Evolutionary conservation across 2,113 vertebrate species (phyloP), one percentile per base, ranked within the genome.

Genomic region (Barbus barbus): DNA sequence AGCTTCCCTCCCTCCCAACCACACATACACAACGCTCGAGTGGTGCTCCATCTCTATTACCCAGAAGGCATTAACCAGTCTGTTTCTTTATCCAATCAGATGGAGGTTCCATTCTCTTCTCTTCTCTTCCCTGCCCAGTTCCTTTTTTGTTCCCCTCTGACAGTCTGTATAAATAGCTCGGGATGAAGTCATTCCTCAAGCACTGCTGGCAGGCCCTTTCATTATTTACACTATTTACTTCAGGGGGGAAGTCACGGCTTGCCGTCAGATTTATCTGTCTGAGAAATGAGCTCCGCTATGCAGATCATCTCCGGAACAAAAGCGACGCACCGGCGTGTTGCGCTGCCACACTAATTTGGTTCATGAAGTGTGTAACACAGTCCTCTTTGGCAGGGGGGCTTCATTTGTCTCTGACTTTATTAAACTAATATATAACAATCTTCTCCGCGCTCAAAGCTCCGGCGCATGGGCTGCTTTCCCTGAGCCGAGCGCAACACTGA

Each of bases 291-390:
- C 87, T 92, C 20, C 16, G 94, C 94, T 94, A 93, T 91, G 94
- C 83, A 61, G 93, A 96, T 96, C 96, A 95, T 96, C 95, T 95
- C 94, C 91, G 74, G 90, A 94, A 97, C 96, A 97, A 96, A 92
- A 96, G 95, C 94, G 93, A 92, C 93, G 93, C 92, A 91, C 92
- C 92, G 92, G 94, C 91, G 93, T 94, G 93, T 87, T 85, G 83
- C 80, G n/a, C 69, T 69, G 58, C 58, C 36, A 61, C 84, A 71
- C 95, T 97, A 96, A 98, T 97, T 96, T 95, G 94, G 94, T 95
- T 96, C 95, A 95, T 95, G 95, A 97, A 96, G 95, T 97, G 95
- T 94, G 95, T 97, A 96, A 98, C 96, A 96, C 95, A 95, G 94
- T 94, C 92, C 92, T 94, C 94, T 94, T 94, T 89, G 90, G 93